Conservation (phyloP, 2,888 invertebrate species). For the Drosophila affinis region DNA sequence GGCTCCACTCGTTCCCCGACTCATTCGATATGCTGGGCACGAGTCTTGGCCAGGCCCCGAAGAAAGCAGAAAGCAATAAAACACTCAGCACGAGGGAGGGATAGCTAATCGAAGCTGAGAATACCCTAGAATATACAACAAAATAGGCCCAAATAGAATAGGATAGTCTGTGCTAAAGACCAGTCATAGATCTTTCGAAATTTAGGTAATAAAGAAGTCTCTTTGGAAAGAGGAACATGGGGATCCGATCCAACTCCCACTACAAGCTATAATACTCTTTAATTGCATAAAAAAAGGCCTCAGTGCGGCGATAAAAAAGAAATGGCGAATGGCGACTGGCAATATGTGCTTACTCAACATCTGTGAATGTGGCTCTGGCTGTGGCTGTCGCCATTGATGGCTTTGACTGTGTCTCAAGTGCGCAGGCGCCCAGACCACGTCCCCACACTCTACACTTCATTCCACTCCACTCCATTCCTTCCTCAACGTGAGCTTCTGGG, state of each 20-base stretch:
- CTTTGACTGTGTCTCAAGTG: slow-evolving; percentile 30
- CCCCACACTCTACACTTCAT: not conserved
- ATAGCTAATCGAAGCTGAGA: not conserved
- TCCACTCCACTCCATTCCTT: not conserved
- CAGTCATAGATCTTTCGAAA: too few relatives aligned
- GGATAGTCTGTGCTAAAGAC: too few relatives aligned
- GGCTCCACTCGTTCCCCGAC: slow-evolving; percentile 8
- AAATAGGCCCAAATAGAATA: not conserved
- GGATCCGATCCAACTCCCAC: not conserved
- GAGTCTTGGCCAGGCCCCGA: slow-evolving; percentile 19
- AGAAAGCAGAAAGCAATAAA: slow-evolving; percentile 42
- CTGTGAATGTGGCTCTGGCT: not conserved
- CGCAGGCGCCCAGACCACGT: slow-evolving; percentile 36
- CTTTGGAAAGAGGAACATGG: too few relatives aligned
- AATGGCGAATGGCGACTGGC: slow-evolving; percentile 22
- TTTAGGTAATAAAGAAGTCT: too few relatives aligned
- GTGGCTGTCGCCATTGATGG: slow-evolving; percentile 4
- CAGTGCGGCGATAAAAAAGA: slow-evolving; percentile 6
- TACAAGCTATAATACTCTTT: not conserved
- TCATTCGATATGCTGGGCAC: slow-evolving; percentile 50
- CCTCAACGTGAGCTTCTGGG: not conserved
- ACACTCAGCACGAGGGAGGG: not conserved
- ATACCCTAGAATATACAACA: not conserved
- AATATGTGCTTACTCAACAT: slow-evolving; percentile 34
- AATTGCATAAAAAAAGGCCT: not conserved